These are phyloP conservation scores for Melinaea marsaeus DNA, from an alignment of 2,888 invertebrate genomes.

Conservation along the genomic window DNA sequence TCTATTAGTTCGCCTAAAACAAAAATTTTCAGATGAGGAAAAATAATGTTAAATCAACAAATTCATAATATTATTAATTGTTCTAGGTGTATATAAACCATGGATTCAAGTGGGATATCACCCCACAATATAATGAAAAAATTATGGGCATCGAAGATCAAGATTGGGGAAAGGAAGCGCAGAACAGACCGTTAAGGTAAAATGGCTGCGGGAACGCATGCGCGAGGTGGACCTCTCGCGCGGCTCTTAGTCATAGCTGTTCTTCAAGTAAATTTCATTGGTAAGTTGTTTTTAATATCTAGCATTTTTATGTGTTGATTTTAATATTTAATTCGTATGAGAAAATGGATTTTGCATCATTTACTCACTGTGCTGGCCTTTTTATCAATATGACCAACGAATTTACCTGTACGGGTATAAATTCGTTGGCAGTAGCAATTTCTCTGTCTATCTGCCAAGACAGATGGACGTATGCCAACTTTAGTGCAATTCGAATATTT, in stretches of 20 bases:
- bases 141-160: slow-evolving; percentile 27
- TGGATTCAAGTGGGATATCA: slow-evolving; percentile 15
- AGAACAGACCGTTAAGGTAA: slow-evolving; percentile 58
- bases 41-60: not conserved
- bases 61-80: not conserved
- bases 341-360: not conserved
- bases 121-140: slow-evolving; percentile 22
- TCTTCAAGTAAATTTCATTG: slow-evolving; percentile 71
- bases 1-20: not conserved
- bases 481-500: slow-evolving; percentile 29
- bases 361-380: slow-evolving; percentile 6
- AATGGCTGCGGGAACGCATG: slow-evolving; percentile 60
- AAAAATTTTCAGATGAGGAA: no score
- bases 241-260: slow-evolving; percentile 65
- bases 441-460: slow-evolving; percentile 34
- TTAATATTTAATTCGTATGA: not conserved
- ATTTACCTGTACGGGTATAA: slow-evolving; percentile 30
- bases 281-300: slow-evolving; percentile 44
- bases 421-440: slow-evolving; percentile 33
- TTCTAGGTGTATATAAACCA: slow-evolving; percentile 23
- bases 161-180: slow-evolving; percentile 59
- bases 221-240: slow-evolving; percentile 63
- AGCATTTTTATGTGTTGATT: not conserved
- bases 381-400: slow-evolving; percentile 29
- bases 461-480: slow-evolving; percentile 34